Evolutionary conservation across 2,888 invertebrate genomes (phyloP), one percentile per base, ranked within the genome.

Genomic region (Adelphocoris suturalis): DNA sequence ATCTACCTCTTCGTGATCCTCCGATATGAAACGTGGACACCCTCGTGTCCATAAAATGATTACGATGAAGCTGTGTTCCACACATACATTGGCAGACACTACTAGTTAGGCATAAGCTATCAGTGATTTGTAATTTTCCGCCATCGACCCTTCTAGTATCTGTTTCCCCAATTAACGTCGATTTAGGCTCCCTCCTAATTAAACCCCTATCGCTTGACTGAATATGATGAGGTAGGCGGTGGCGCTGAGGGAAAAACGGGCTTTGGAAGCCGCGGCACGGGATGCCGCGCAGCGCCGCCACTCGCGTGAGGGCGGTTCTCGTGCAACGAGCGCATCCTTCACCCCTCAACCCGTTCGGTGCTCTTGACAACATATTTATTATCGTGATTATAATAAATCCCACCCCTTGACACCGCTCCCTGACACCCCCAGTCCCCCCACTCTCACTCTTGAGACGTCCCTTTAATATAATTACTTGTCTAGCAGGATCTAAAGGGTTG

Each of bases 331-430:
- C n/a, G 61, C 61, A 61, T 61, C 61, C 61, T 16, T 61, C 61
- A 61, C 61, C 61, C 61, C 61, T 2, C 5, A 13, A 2, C 52
- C 52, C 68, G 23, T 23, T 23, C 68, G 23, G 19, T 23, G 23
- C 3, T 9, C 68, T 68, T 68, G 68, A 68, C 68, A 68, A 68
- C 68, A 23, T 68, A 23, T 68, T 68, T 68, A 68, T 68, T 68
- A 68, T 68, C 68, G 68, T 23, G 68, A 68, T 68, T 68, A 68
- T 68, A 68, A 68, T 68, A 68, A 68, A 68, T 68, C 68, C 68
- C 68, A 11, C 23, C 23, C 68, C 68, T 23, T n/a, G 37, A 37
- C 57, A 14, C 57, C n/a, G 7, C 57, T 23, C 68, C 7, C 23
- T 23, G 61, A 68, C 19, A 23, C 68, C 68, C 5, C 68, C 68